Evolutionary conservation across 2,888 invertebrate species (phyloP), one percentile per base, ranked within the genome.

Genomic region (Caenorhabditis sp.): DNA sequence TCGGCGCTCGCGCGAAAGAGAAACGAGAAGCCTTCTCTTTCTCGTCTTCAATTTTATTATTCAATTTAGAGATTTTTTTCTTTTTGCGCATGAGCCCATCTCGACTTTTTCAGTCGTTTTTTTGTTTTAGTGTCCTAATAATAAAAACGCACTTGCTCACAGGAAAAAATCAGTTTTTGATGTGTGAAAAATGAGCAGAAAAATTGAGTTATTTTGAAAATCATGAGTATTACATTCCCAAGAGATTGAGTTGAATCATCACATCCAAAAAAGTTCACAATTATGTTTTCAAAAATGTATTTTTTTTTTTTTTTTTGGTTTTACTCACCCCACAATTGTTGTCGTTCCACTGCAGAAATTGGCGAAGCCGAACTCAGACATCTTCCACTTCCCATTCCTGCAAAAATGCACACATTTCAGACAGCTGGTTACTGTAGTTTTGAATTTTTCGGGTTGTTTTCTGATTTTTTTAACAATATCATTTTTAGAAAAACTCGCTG

Each of bases 351-450:
- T 23, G 76, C 76, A 55, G 78, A 69, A 64, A 78, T 78, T 43
- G 78, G 78, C 19, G 78, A 73, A 50, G 76, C 76, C 21, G 78
- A 78, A 24, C 72, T 73, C 36, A 73, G 70, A 57, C 76, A 78
- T 43, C 78, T 69, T 37, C 73, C 73, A 53, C 66, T 66, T 65
- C 73, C 73, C 68, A 73, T 68, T 26, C 73, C 73, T 73, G 66
- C 53, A 73, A 69, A 59, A 61, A 64, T 2, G 10, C 1, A 64
- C 23, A 14, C 6, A 43, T 43, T 17, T 43, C 10, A 14, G 31
- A 31, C 10, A 31, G 5, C 4, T 10, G 10, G 31, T 31, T 31
- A 31, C 31, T 31, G 31, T 31, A 31, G 5, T 31, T 31, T 31
- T 31, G 10, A 31, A 31, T 31, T 31, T 31, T 31, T 31, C n/a